Evolutionary conservation across 2,888 invertebrate genomes (phyloP).

Genomic region (Copidosoma aretas): DNA sequence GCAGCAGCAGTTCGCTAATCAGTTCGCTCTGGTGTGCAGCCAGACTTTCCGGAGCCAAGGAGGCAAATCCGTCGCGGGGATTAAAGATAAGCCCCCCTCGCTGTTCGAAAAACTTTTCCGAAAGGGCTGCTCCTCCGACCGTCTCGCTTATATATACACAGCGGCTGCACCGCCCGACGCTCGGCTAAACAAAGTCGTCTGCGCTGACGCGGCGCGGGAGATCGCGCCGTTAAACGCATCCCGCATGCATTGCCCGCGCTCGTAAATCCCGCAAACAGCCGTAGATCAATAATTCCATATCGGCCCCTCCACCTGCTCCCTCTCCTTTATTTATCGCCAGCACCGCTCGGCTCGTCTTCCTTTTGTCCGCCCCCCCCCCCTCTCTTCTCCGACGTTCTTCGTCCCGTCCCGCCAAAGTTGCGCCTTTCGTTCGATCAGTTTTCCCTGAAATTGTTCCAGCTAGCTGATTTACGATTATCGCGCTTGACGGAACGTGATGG

Average conservation of each 20-base stretch:
- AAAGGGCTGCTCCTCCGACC: conserved; percentile 28
- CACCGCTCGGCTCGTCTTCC: conserved; percentile 30
- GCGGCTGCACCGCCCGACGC: not conserved
- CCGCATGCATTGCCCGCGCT: conserved; percentile 57
- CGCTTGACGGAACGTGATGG: conserved; percentile 43
- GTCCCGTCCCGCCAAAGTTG: not conserved
- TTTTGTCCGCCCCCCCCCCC: conserved; percentile 36
- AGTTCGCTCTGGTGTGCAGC: conserved; percentile 22
- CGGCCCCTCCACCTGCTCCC: conserved; percentile 46
- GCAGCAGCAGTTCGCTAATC: conserved; percentile 23
- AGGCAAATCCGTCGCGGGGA: conserved; percentile 27
- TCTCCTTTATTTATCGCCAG: not conserved
- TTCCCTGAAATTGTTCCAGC: conserved; percentile 41
- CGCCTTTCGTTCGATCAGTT: conserved; percentile 18
- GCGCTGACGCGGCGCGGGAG: conserved; percentile 43
- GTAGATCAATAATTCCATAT: conserved; percentile 60
- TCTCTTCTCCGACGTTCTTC: not conserved
- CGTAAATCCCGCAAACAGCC: conserved; percentile 56
- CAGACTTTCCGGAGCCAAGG: conserved; percentile 23
- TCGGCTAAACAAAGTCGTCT: conserved; percentile 46
- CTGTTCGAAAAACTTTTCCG: conserved; percentile 20
- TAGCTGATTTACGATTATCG: conserved; percentile 46
- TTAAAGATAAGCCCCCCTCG: conserved; percentile 28
- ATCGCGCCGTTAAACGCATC: conserved; percentile 56
- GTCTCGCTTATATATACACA: not conserved